Base-by-base conservation (phyloP, 1,140 invertebrate species). In the Procambarus clarkii region DNA sequence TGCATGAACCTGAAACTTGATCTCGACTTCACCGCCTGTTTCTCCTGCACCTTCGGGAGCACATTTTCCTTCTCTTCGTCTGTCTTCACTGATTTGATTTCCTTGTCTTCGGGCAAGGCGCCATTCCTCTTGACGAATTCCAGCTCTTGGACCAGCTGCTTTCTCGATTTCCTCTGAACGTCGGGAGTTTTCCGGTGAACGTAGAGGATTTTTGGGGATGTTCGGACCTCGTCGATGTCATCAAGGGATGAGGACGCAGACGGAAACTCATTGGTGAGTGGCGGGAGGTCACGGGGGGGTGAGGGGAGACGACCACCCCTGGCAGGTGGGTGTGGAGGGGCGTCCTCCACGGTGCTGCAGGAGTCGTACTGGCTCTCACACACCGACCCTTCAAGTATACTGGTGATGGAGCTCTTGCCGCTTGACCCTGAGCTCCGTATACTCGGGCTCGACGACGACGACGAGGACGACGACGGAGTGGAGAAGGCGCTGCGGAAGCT, bases 171-270 rank as follows among this genome's bases (percentile, higher is more conserved):
- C n/a, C 84, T 77, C 11, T 79, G 58, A 4, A 86, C 58, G 46
- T 91, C 89, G 8, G 81, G 89, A 13, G 83, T 86, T 58, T 91
- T 91, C n/a, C 54, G 60, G 34, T 91, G 89, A 21, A 60, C 89
- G 54, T 86, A 91, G 2, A 91, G 50, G 8, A 91, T 91, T 64
- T 81, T 91, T 2, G 89, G 89, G 0, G 89, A 85, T 64, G 80
- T 90, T 58, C 21, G 5, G 34, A 50, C 34, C 34, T 24, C 50
- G 15, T 2, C 76, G 2, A 34, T 77, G 7, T 86, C 89, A 3
- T 86, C 21, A 3, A 91, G 76, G 15, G 89, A 91, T 8, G 89
- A 60, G 0, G 86, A 54, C 3, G 89, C 80, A n/a, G 78, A 80
- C 74, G 69, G 69, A 11, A 69, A 44, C 9, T 86, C 83, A 4